Evolutionary conservation across 2,888 invertebrate species (phyloP).

Genomic region (Mesoligia furuncula): DNA sequence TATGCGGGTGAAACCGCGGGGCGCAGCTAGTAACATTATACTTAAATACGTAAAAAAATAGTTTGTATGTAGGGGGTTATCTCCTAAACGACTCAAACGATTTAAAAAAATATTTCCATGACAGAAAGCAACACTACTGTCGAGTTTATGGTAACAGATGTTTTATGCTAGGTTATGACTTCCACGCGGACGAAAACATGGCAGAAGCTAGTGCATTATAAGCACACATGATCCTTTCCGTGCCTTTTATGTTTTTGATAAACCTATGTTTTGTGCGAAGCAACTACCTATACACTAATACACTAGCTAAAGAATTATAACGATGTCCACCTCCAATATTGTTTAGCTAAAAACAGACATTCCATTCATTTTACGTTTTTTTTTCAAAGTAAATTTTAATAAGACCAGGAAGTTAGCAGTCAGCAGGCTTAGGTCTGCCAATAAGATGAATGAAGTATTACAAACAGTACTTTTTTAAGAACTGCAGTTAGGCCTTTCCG

Average conservation of each 20-base stretch:
- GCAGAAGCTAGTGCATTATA: neutral
- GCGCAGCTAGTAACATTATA: no score
- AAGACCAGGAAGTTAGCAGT: neutral
- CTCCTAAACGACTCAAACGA: neutral
- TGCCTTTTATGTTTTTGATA: neutral
- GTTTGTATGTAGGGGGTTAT: neutral
- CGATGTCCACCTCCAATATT: neutral
- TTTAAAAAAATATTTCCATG: neutral
- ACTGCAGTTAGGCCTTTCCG: slow-evolving; percentile 35
- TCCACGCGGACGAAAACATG: neutral
- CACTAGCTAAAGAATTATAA: neutral
- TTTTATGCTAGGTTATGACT: neutral
- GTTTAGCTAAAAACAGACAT: neutral
- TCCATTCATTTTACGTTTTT: neutral
- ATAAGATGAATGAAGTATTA: slow-evolving; percentile 41
- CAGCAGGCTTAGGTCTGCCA: slow-evolving; percentile 29
- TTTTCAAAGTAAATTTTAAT: slow-evolving; percentile 5
- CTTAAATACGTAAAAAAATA: no score
- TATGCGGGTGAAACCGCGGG: no score
- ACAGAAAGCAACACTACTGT: neutral
- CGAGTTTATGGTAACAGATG: neutral
- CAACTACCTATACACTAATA: neutral
- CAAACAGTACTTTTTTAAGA: slow-evolving; percentile 37
- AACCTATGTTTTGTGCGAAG: neutral
- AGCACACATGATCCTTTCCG: neutral